A percentile compares a stretch with the other conserved stretches of the same genome.
phyloP scores from a whole-genome alignment of 2,797 vertebrate species.

The Alauda arvensis region DNA sequence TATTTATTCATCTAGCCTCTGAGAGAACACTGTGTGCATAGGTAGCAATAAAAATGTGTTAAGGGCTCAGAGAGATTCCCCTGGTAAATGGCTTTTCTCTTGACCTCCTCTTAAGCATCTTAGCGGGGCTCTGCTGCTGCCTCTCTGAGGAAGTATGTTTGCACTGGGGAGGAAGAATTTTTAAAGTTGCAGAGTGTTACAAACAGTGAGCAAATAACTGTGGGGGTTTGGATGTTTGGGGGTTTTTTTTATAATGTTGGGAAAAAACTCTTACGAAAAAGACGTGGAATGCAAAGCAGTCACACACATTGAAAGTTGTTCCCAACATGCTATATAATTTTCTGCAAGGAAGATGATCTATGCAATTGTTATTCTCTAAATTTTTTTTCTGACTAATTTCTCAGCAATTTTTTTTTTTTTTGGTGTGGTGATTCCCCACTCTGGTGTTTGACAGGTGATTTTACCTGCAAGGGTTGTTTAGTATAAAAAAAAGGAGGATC shows the following conservation, averaged over 20 bases:
- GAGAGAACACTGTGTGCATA: conserved; percentile 33
- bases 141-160: conserved; percentile 38
- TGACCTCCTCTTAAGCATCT: conserved; percentile 52
- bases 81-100: conserved; percentile 44
- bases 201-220: conserved; percentile 14
- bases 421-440: accelerated
- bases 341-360: not conserved
- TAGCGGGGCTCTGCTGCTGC: conserved; percentile 1
- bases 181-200: conserved; percentile 21
- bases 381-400: not conserved
- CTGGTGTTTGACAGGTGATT: not conserved
- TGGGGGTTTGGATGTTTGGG: not conserved
- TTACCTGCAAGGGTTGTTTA: not conserved
- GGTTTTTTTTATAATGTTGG: not conserved
- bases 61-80: conserved; percentile 32
- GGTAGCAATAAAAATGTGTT: conserved; percentile 50
- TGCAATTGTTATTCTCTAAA: not conserved
- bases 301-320: not conserved
- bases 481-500: not conserved
- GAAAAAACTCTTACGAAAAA: not conserved
- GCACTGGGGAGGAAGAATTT: conserved; percentile 35
- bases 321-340: not conserved
- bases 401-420: not conserved
- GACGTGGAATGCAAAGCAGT: not conserved
- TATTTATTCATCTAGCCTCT: conserved; percentile 42